These are phyloP conservation scores for Smutsia gigantea DNA, from an alignment of 2,797 vertebrate genomes.

Conservation along the genomic window DNA sequence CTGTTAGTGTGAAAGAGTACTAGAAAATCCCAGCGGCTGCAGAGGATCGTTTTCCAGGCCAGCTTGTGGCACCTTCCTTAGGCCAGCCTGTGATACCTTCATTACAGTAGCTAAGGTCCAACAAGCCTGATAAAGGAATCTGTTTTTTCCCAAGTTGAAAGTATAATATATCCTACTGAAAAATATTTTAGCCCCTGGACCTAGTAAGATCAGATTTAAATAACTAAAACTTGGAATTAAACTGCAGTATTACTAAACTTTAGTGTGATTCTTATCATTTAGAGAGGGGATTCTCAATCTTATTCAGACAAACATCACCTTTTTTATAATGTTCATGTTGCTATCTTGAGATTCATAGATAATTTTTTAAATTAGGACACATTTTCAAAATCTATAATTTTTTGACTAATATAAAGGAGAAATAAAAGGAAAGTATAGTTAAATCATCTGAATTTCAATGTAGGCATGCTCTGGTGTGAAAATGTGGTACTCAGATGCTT, in stretches of 20 bases:
- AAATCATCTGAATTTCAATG: background rate
- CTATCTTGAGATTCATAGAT: background rate
- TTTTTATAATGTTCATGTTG: background rate
- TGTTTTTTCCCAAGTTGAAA: background rate
- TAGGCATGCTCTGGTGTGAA: background rate
- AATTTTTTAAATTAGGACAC: background rate
- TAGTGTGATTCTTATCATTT: background rate
- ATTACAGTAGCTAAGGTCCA: background rate
- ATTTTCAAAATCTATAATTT: background rate
- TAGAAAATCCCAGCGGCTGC: background rate
- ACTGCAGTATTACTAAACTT: background rate
- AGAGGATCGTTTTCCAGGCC: background rate
- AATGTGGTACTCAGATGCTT: background rate
- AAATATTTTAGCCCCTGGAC: background rate
- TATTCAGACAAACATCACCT: background rate
- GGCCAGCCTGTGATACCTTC: background rate
- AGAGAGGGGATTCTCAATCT: background rate
- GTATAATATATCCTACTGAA: background rate
- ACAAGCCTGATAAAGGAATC: background rate
- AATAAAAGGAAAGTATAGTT: background rate
- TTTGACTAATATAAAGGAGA: background rate
- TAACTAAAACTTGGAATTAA: background rate
- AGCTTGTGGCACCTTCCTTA: background rate
- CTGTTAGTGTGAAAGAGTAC: background rate
- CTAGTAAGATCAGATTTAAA: constrained; percentile 7